Evolutionary conservation across 2,113 vertebrate genomes (phyloP), one percentile per base, ranked within the genome.

Genomic region (Megaleporinus macrocephalus): DNA sequence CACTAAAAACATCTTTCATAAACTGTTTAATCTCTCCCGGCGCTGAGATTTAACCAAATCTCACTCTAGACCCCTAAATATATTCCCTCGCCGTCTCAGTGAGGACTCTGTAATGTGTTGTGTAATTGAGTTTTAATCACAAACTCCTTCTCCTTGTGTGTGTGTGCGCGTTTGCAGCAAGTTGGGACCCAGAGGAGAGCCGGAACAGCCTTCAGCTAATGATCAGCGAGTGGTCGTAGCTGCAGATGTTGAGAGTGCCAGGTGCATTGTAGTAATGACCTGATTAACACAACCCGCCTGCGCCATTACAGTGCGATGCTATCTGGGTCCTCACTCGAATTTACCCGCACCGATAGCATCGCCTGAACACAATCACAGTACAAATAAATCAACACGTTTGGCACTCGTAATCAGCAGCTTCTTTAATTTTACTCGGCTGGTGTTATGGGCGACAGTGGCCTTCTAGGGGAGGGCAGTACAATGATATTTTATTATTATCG

Each of bases 101-200:
- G 76, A 76, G 76, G 85, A 68, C 76, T 76, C 62, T 14, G 24
- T 86, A 80, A 87, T 84, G 81, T 86, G 82, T 75, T 82, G 82
- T 86, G 82, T 88, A 88, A 88, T 86, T 84, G 77, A 80, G 80
- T 86, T 88, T 86, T 80, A 88, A 86, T 86, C 84, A 83, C 73
- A 86, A 80, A 80, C 63, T 69, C 73, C 61, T 86, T 24, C 22
- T 74, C 69, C 14, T 30, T 16, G 65, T 22, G 24, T 41, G 57
- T 22, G 26, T 61, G 30, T 44, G 57, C 22, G 44, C 15, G 75
- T 49, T n/a, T 36, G 75, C 15, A 11, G 14, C 53, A 49, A 51
- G 70, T 65, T 69, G 53, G n/a, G 51, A 79, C 76, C 33, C 59
- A 53, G 59, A 76, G 80, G 73, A 73, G 41, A 76, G 75, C 30